These are phyloP conservation scores for Zalophus californianus DNA, from an alignment of 2,797 vertebrate genomes.

Conservation along the genomic window DNA sequence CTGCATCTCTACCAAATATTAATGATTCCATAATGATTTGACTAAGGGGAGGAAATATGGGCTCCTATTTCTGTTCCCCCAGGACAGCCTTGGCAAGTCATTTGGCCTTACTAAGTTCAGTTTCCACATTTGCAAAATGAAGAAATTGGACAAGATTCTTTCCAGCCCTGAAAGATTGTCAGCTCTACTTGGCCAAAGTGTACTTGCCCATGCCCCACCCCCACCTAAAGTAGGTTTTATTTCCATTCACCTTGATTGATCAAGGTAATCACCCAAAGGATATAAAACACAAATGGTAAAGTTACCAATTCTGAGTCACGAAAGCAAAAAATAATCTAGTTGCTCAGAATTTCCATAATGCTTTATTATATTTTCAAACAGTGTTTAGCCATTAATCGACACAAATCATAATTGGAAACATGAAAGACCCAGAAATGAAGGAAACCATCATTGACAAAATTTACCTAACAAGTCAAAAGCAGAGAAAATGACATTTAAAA, in stretches of 20 bases:
- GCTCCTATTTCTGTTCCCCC: background rate
- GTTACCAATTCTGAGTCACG: constrained; percentile 61
- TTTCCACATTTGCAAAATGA: constrained; percentile 30
- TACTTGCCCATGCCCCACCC: background rate
- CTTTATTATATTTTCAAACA: constrained; percentile 1
- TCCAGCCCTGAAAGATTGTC: background rate
- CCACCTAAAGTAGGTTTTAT: background rate
- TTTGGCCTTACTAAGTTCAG: background rate
- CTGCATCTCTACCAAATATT: background rate
- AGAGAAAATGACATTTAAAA: constrained; percentile 18
- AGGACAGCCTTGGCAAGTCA: background rate
- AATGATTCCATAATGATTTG: background rate
- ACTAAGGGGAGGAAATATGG: background rate
- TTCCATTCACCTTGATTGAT: background rate
- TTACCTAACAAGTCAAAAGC: background rate
- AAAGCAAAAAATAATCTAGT: constrained; percentile 54
- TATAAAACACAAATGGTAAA: constrained; percentile 60
- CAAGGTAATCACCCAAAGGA: constrained; percentile 42
- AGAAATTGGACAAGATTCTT: background rate
- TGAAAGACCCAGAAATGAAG: background rate
- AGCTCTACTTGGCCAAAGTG: background rate
- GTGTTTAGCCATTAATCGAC: background rate
- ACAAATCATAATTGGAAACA: background rate
- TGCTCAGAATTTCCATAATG: constrained; percentile 36
- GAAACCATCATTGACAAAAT: background rate